A percentile compares a stretch with the other conserved stretches of the same genome.
Evolutionary conservation across 2,797 vertebrate genomes (phyloP).

Genomic region (Falco novaeseelandiae): DNA sequence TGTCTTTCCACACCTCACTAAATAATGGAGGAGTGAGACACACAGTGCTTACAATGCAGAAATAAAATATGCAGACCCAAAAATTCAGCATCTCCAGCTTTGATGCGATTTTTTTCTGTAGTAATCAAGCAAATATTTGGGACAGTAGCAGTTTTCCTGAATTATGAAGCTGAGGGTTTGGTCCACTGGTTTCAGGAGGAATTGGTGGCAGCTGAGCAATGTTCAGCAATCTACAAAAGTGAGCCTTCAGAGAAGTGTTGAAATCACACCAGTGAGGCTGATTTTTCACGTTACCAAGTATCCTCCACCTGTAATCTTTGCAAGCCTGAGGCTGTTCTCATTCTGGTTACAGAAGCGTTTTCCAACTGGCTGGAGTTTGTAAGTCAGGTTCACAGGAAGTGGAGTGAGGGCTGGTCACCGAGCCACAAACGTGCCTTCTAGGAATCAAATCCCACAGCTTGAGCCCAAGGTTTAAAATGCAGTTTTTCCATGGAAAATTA

Average conservation of each 20-base stretch:
- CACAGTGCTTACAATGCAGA: neutral
- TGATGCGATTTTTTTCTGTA: neutral
- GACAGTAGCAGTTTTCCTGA: neutral
- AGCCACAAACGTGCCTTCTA: neutral
- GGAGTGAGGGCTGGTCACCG: neutral
- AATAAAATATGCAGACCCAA: neutral
- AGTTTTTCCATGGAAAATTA: neutral
- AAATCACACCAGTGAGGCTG: neutral
- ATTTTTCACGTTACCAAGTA: conserved; percentile 5
- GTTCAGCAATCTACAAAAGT: neutral
- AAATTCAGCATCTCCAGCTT: neutral
- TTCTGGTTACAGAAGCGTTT: conserved; percentile 18
- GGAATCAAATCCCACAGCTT: neutral
- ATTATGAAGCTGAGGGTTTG: neutral
- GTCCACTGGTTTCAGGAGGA: neutral
- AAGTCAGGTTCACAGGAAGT: conserved; percentile 9
- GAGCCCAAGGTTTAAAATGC: neutral
- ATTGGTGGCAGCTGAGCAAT: neutral
- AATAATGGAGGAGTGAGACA: neutral
- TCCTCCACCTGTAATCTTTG: neutral
- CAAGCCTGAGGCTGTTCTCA: conserved; percentile 19
- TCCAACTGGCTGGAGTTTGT: conserved; percentile 19
- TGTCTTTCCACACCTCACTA: neutral
- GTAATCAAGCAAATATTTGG: neutral
- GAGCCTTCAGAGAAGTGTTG: neutral